phyloP scores from a whole-genome alignment of 2,888 invertebrate genomes.

The Lathronympha strigana region DNA sequence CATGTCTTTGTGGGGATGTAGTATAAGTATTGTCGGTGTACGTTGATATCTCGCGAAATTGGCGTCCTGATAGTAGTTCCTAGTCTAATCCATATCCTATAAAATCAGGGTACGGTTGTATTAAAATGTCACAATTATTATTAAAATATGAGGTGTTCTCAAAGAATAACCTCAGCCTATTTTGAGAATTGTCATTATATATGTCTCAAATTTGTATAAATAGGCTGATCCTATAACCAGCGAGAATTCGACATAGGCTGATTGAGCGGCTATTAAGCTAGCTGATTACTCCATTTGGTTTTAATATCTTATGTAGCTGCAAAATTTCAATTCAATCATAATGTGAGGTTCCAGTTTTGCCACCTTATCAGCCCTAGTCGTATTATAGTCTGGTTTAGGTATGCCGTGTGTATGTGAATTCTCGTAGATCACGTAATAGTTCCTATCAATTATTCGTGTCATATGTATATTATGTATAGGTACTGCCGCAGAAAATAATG shows the following conservation, averaged over 20 bases:
- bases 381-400: neutral
- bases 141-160: slow-evolving; percentile 10
- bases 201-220: neutral
- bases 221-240: neutral
- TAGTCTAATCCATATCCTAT: slow-evolving; percentile 33
- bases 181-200: slow-evolving; percentile 4
- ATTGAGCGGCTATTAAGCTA: no score
- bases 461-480: no score
- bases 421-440: slow-evolving; percentile 27
- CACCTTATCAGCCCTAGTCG: neutral
- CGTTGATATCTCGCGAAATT: neutral
- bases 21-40: neutral
- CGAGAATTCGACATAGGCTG: neutral
- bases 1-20: neutral
- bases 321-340: no score
- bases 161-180: slow-evolving; percentile 13
- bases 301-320: no score
- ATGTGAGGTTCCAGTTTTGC: no score
- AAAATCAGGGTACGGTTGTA: slow-evolving; percentile 30
- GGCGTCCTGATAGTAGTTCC: slow-evolving; percentile 18
- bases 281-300: no score
- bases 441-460: slow-evolving; percentile 31
- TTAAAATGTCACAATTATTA: slow-evolving; percentile 1
- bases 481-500: slow-evolving; percentile 1
- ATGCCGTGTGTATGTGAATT: neutral